Base-by-base conservation (phyloP, 1,140 invertebrate species). In the Drosophila kanapiae region DNA sequence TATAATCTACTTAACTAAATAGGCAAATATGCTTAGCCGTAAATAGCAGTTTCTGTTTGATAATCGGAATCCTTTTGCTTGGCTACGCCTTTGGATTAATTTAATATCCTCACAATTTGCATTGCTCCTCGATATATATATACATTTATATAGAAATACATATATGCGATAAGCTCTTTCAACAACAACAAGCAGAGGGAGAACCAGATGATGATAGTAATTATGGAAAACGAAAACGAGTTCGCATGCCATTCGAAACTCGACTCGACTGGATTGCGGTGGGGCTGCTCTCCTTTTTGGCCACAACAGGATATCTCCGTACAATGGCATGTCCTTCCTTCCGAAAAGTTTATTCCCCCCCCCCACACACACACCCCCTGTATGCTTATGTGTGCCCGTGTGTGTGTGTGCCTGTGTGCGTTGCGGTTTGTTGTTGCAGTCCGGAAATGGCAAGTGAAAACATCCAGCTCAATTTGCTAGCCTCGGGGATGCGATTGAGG, bases 391-490 rank as follows among this genome's bases (percentile, higher is more conserved):
- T 18, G 48, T 33, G 27, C 47, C 27, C n/a, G 2, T 14, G 23
- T 48, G 9, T 51, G n/a, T 16, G n/a, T 37, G 18, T 61, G 45
- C n/a, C 48, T 49, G 54, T 51, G 31, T 16, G 49, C 37, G 56
- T 47, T 71, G 75, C 42, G 64, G 64, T 59, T 70, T 69, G 71
- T 64, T 61, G 72, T 59, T 74, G 62, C 47, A 71, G 56, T 31
- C 80, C 77, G 65, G 77, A 80, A 85, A 84, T 77, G 82, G 72
- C 59, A 71, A 80, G 59, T 72, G 82, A 85, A 85, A 80, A 84
- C 77, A 76, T 85, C 61, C 60, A 76, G 81, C 71, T 80, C 81
- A 62, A 83, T 84, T 83, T 84, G 76, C 45, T 56, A 43, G 51
- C 37, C 51, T 42, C 72, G 35, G 38, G 65, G 53, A 47, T 40